Conservation (phyloP, 92 coral and sea anemone genomes). For the Zoanthus gigantus region DNA sequence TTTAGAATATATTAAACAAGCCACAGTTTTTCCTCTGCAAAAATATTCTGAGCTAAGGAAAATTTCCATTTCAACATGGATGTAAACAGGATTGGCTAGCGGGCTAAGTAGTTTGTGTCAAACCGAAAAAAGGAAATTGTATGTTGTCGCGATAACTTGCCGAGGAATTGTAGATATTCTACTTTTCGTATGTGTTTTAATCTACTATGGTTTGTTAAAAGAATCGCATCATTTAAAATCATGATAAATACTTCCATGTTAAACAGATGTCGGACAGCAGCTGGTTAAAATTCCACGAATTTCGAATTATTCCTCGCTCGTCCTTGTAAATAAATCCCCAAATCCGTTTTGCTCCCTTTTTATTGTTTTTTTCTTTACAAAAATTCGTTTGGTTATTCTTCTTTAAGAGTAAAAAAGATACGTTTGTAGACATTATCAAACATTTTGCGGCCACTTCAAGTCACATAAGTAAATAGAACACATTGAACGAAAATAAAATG, state of each 20-base stretch:
- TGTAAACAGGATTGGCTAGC: background rate
- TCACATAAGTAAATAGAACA: conserved; percentile 21
- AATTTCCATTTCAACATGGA: background rate
- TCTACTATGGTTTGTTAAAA: conserved; percentile 38
- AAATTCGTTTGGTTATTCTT: background rate
- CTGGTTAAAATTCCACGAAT: conserved; percentile 31
- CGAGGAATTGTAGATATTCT: conserved; percentile 1
- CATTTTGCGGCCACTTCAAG: conserved; percentile 23
- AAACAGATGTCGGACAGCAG: conserved; percentile 79
- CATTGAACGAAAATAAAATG: conserved; percentile 23
- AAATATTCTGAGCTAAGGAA: background rate
- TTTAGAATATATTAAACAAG: background rate
- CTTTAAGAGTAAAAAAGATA: background rate
- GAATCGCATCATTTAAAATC: conserved; percentile 25
- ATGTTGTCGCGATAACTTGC: background rate
- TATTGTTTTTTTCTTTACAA: background rate
- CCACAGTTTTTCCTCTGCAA: background rate
- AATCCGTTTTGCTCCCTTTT: background rate
- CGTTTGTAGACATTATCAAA: background rate
- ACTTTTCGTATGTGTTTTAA: conserved; percentile 19
- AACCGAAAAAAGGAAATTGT: conserved; percentile 21
- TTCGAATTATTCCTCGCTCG: background rate
- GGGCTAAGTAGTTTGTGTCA: conserved; percentile 4
- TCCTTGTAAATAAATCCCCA: background rate
- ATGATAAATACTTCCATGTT: conserved; percentile 81